A percentile compares a stretch with the other conserved stretches of the same genome.
phyloP scores from a whole-genome alignment of 2,113 vertebrate genomes.

The Octodon degus region DNA sequence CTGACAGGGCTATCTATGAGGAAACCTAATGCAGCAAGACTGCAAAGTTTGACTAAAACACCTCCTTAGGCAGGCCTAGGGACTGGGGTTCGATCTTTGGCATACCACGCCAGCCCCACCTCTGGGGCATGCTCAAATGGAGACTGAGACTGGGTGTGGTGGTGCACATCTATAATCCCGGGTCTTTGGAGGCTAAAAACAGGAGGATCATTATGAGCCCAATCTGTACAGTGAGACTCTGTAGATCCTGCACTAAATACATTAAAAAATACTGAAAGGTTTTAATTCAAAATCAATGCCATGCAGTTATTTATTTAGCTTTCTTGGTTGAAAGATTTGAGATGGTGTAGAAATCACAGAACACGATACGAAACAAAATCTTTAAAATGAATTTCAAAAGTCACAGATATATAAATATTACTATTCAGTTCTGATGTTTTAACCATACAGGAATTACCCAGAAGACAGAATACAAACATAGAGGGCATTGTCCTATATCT shows the following conservation, averaged over 20 bases:
- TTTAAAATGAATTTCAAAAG: background rate
- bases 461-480: background rate
- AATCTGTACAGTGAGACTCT: too few species aligned
- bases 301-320: too few species aligned
- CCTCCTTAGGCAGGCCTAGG: too few species aligned
- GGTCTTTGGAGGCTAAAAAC: too few species aligned
- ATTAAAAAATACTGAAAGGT: background rate
- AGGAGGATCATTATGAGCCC: too few species aligned
- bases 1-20: background rate
- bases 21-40: background rate
- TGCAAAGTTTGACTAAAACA: background rate
- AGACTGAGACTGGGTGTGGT: too few species aligned
- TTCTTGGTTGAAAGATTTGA: background rate
- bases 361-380: background rate
- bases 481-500: background rate
- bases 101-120: too few species aligned
- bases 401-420: background rate
- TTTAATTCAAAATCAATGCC: constrained; percentile 4
- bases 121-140: too few species aligned
- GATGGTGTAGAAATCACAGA: background rate
- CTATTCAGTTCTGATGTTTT: background rate
- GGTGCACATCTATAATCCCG: too few species aligned
- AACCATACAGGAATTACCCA: background rate
- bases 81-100: too few species aligned
- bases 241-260: too few species aligned